Conservation (phyloP, 2,113 vertebrate species). For the Aspiorhynchus laticeps region DNA sequence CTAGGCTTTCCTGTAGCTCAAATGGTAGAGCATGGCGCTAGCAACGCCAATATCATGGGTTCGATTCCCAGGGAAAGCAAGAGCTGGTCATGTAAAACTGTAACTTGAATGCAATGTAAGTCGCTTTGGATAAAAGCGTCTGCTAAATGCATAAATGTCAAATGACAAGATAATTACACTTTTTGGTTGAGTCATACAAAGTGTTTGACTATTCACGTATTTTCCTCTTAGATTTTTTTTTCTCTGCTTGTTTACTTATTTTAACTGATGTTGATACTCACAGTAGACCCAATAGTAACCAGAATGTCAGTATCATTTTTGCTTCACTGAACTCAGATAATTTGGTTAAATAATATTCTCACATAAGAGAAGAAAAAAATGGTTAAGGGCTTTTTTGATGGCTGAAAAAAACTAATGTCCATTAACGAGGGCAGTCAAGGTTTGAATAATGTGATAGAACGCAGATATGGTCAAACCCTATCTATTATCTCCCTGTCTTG, state of each 20-base stretch:
- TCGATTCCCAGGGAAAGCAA: too few relatives aligned
- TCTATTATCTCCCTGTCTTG: constrained; percentile 29
- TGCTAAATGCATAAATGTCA: too few relatives aligned
- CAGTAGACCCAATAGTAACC: neutral
- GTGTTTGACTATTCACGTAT: neutral
- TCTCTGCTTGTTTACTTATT: too few relatives aligned
- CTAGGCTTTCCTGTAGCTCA: too few relatives aligned
- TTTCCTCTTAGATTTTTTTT: neutral
- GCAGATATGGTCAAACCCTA: constrained; percentile 21
- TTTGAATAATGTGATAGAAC: constrained; percentile 19
- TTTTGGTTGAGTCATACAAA: neutral
- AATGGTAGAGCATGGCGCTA: too few relatives aligned
- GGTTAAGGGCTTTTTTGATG: neutral
- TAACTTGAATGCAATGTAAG: too few relatives aligned
- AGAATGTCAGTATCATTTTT: neutral
- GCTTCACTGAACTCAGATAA: neutral
- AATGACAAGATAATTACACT: neutral
- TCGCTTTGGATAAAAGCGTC: too few relatives aligned
- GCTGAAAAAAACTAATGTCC: neutral
- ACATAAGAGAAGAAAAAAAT: neutral
- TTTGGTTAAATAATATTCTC: neutral
- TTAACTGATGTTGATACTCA: too few relatives aligned
- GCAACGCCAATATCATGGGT: too few relatives aligned
- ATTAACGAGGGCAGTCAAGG: constrained; percentile 3
- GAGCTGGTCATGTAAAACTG: too few relatives aligned